Conservation (phyloP, 2,888 invertebrate species). For the Eurytoma adleriae region DNA sequence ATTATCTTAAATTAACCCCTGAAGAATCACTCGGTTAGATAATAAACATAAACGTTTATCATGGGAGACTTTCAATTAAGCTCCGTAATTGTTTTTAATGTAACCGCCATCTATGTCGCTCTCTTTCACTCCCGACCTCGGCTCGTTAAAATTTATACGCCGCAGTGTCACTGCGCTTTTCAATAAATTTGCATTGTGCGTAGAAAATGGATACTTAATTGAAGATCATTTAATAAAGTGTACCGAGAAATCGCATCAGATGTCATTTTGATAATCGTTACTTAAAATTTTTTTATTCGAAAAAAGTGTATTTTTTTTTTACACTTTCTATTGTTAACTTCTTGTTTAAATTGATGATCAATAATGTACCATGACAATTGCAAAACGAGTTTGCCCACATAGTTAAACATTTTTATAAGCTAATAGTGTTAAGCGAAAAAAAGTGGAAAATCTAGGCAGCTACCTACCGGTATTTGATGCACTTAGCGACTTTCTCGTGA, state of each 20-base stretch:
- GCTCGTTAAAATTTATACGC: constrained; percentile 26
- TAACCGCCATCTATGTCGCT: background rate
- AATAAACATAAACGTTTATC: constrained; percentile 45
- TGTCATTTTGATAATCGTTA: too few relatives aligned
- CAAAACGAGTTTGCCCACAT: too few relatives aligned
- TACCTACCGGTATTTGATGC: constrained; percentile 6
- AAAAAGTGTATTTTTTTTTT: too few relatives aligned
- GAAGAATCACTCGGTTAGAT: constrained; percentile 35
- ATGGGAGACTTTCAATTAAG: constrained; percentile 41
- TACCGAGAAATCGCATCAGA: background rate
- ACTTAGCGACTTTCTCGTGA: constrained; percentile 32
- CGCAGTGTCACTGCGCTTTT: background rate
- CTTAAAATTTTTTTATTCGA: too few relatives aligned
- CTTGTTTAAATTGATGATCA: too few relatives aligned
- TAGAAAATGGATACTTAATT: background rate
- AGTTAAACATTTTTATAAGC: constrained; percentile 33
- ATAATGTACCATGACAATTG: too few relatives aligned
- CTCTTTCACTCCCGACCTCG: background rate
- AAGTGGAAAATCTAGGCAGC: constrained; percentile 38
- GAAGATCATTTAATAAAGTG: background rate
- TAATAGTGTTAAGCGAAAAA: background rate
- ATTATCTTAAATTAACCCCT: constrained; percentile 50
- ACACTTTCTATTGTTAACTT: too few relatives aligned
- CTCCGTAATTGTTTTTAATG: constrained; percentile 34
- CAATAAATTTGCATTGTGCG: constrained; percentile 32